These are phyloP conservation scores for Galemys pyrenaicus DNA, from an alignment of 2,113 vertebrate genomes.

Conservation along the genomic window DNA sequence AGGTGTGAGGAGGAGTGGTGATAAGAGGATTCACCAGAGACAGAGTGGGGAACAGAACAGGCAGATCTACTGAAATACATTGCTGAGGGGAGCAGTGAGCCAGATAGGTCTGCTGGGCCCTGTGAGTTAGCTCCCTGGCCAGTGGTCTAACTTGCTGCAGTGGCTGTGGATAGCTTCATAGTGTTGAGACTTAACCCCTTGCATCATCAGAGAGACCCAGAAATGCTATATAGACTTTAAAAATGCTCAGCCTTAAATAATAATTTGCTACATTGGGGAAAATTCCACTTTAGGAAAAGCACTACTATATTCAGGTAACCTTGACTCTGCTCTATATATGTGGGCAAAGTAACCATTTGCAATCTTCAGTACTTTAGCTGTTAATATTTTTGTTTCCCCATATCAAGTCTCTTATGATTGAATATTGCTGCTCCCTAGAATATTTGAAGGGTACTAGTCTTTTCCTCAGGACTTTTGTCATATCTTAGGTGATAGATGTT, in stretches of 20 bases:
- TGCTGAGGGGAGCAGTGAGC: too few relatives aligned
- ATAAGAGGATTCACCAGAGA: too few relatives aligned
- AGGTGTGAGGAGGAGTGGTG: too few relatives aligned
- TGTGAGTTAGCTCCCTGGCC: too few relatives aligned
- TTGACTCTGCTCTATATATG: constrained; percentile 13
- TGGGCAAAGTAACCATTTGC: not conserved
- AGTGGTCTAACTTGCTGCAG: too few relatives aligned
- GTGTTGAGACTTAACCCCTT: too few relatives aligned
- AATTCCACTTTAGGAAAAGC: not conserved
- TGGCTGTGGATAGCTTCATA: too few relatives aligned
- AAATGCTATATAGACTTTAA: not conserved
- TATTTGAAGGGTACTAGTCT: not conserved
- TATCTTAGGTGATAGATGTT: not conserved
- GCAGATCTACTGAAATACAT: too few relatives aligned
- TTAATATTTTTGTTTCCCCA: not conserved
- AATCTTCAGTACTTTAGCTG: not conserved
- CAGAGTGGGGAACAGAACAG: too few relatives aligned
- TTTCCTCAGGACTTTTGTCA: not conserved
- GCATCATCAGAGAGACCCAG: too few relatives aligned
- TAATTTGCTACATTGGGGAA: not conserved
- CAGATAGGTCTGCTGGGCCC: too few relatives aligned
- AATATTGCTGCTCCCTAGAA: not conserved
- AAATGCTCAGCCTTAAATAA: not conserved
- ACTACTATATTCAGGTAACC: not conserved
- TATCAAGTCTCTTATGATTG: not conserved